Percentiles rank a stretch among this genome's conserved stretches.
Conservation (phyloP, 2,888 invertebrate genomes). For the Lacanobia oleracea region DNA sequence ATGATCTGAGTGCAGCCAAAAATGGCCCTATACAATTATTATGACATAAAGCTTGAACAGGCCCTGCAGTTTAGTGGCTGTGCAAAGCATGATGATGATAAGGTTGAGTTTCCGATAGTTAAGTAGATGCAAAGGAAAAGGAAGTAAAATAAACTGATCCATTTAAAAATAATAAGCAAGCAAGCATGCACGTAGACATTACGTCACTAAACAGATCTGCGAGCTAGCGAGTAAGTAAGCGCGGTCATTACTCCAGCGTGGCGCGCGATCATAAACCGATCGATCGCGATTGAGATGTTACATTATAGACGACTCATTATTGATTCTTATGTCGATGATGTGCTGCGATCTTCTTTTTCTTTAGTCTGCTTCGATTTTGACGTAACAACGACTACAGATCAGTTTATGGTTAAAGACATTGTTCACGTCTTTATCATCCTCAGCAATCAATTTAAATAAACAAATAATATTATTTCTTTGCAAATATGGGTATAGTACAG, state of each 20-base stretch:
- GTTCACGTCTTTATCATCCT: neutral
- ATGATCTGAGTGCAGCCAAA: too few relatives aligned
- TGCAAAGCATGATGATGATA: too few relatives aligned
- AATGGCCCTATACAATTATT: too few relatives aligned
- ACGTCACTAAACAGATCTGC: constrained; percentile 55
- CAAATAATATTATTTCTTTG: too few relatives aligned
- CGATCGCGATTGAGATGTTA: constrained; percentile 51
- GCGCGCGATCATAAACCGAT: constrained; percentile 56
- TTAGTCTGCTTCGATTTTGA: neutral
- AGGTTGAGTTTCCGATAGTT: too few relatives aligned
- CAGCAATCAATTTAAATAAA: too few relatives aligned
- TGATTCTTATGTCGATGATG: constrained; percentile 72
- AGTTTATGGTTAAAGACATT: neutral
- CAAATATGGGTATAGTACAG: too few relatives aligned
- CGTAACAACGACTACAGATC: neutral
- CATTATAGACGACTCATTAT: constrained; percentile 70
- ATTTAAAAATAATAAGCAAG: constrained; percentile 16
- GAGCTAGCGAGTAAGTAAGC: constrained; percentile 55
- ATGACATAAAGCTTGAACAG: too few relatives aligned
- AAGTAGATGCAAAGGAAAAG: neutral
- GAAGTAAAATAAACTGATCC: neutral
- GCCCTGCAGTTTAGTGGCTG: too few relatives aligned
- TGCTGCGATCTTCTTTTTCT: neutral
- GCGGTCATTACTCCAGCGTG: constrained; percentile 65
- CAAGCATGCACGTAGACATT: constrained; percentile 16